Evolutionary conservation across 2,797 vertebrate genomes (phyloP), one percentile per base, ranked within the genome.

Genomic region (Fundulus diaphanus): DNA sequence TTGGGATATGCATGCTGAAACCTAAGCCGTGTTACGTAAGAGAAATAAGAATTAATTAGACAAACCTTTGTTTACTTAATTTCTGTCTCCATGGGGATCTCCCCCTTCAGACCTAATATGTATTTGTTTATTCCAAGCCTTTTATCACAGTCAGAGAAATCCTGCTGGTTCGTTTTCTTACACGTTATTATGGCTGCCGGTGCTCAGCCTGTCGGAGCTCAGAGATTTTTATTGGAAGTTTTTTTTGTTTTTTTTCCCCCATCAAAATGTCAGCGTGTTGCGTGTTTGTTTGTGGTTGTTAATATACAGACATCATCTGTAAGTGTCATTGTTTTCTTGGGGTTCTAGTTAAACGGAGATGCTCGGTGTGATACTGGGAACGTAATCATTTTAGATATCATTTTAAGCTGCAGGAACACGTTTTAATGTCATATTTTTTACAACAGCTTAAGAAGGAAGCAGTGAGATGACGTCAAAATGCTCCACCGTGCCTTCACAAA

Each of bases 81-180:
- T 71, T 8, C 51, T 24, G 31, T 69, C 31, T 65, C 33, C 5
- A 46, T 63, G 29, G 66, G 57, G 27, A 67, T 67, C 49, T 78
- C 15, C 65, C 5, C 74, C 49, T 8, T 24, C 29, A 68, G 65
- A 57, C 48, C 22, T 56, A 42, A 73, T 44, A 78, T 51, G 18
- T 61, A 12, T 76, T 79, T 75, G 46, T 73, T 82, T 78, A 35
- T 70, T 81, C 24, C 22, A 44, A 74, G 79, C 11, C 29, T 65
- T n/a, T 77, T 72, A 54, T 48, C 37, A 9, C 20, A 69, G 57
- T 31, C 56, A 2, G 2, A 29, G 48, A 65, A 22, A 46, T 35
- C 0, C 20, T 29, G 68, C 68, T 59, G 74, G 40, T 51, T 68
- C 68, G 56, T 27, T 68, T 72, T 42, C 57, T 68, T 59, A 51